A percentile compares a stretch with the other conserved stretches of the same genome.
phyloP scores from a whole-genome alignment of 2,797 vertebrate species.

The Smutsia gigantea region DNA sequence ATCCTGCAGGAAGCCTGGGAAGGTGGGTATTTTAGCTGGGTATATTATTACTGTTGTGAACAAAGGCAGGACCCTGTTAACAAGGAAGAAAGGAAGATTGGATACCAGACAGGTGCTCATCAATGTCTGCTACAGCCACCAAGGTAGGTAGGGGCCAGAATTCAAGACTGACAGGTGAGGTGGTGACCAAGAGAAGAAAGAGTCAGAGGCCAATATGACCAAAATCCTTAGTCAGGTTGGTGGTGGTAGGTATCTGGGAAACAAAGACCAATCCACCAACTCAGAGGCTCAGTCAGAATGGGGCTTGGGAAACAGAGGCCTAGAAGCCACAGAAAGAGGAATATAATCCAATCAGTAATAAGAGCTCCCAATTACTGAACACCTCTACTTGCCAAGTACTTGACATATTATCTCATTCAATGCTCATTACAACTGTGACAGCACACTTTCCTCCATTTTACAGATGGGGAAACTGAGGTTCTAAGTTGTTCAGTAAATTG shows the following conservation, averaged over 20 bases:
- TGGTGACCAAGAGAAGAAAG: not conserved
- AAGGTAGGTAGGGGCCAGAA: not conserved
- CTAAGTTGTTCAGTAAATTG: not conserved
- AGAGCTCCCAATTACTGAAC: not conserved
- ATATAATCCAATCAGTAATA: not conserved
- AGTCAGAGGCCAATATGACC: not conserved
- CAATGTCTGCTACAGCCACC: not conserved
- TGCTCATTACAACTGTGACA: not conserved
- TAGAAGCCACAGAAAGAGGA: not conserved
- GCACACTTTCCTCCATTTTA: not conserved
- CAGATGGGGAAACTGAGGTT: not conserved
- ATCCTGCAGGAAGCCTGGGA: not conserved
- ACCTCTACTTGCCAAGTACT: not conserved
- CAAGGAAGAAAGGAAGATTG: not conserved
- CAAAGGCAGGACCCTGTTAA: not conserved
- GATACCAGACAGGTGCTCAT: too few species aligned
- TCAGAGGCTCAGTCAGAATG: not conserved
- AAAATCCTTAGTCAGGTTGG: not conserved
- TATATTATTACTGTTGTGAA: not conserved
- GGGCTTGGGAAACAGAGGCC: not conserved
- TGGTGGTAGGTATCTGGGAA: not conserved
- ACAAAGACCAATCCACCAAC: not conserved
- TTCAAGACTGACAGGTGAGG: not conserved
- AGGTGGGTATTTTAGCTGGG: not conserved
- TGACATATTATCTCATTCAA: not conserved